A percentile compares a stretch with the other conserved stretches of the same genome.
Evolutionary conservation across 2,888 invertebrate species (phyloP).

Genomic region (Andricus curvator): DNA sequence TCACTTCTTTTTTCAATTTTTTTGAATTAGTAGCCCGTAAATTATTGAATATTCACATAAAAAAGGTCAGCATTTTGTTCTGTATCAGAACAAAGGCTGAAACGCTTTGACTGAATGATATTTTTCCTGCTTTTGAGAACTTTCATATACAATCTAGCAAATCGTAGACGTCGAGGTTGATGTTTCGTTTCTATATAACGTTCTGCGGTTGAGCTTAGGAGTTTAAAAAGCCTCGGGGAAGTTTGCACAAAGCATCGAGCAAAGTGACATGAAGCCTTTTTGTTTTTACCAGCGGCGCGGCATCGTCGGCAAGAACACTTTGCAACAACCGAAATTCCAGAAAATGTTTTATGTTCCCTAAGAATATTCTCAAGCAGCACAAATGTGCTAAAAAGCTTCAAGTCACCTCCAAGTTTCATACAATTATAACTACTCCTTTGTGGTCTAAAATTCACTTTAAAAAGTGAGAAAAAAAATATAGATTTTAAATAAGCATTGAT

Average conservation of each 20-base stretch:
- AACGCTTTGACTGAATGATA: background rate
- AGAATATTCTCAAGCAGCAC: background rate
- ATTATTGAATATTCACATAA: too few species aligned
- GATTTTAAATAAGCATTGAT: too few species aligned
- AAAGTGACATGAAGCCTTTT: conserved; percentile 28
- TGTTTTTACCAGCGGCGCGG: background rate
- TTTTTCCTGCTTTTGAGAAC: background rate
- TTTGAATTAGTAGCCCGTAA: too few species aligned
- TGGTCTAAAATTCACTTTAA: too few species aligned
- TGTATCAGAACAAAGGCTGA: background rate
- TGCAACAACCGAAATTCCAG: background rate
- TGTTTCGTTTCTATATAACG: conserved; percentile 11
- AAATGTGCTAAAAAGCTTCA: background rate
- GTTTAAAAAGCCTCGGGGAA: conserved; percentile 25
- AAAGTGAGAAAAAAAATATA: too few species aligned
- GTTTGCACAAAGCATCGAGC: conserved; percentile 28
- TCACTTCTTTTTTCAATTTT: too few species aligned
- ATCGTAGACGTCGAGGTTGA: background rate
- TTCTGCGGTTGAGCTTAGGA: conserved; percentile 15
- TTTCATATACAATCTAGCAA: background rate
- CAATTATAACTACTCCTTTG: too few species aligned
- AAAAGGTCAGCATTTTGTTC: background rate
- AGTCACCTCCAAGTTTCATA: background rate
- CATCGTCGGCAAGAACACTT: conserved; percentile 10
- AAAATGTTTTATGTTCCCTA: background rate